Conservation (phyloP, 2,797 vertebrate genomes). For the Lates japonicus region DNA sequence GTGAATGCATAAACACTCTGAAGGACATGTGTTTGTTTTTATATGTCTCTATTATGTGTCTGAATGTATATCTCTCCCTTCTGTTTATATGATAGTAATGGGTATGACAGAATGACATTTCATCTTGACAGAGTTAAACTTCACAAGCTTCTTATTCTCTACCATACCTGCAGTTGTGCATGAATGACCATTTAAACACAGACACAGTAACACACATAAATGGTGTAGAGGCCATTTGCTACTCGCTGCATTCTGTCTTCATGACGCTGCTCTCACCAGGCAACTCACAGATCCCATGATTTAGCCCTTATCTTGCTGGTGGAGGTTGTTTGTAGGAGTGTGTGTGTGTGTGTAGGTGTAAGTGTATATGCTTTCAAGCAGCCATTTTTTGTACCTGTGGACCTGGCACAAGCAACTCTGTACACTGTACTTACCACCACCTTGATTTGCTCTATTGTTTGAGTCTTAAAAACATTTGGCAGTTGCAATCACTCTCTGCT, state of each 20-base stretch:
- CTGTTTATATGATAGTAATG: constrained; percentile 32
- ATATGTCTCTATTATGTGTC: constrained; percentile 31
- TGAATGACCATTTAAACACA: constrained; percentile 53
- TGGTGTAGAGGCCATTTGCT: constrained; percentile 68
- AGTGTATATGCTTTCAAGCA: constrained; percentile 23
- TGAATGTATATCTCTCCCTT: constrained; percentile 43
- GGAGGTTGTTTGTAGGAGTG: constrained; percentile 76
- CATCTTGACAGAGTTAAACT: constrained; percentile 18
- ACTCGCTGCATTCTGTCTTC: constrained; percentile 64
- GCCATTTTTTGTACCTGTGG: constrained; percentile 23
- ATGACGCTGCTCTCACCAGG: constrained; percentile 62
- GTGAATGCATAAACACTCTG: constrained; percentile 30
- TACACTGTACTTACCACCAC: constrained; percentile 22
- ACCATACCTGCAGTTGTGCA: constrained; percentile 41
- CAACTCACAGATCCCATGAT: constrained; percentile 73
- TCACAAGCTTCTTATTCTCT: constrained; percentile 34
- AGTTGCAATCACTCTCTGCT: constrained; percentile 59
- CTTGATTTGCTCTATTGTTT: constrained; percentile 73
- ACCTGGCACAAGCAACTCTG: constrained; percentile 18
- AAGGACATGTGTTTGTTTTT: constrained; percentile 48
- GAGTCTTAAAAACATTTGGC: constrained; percentile 58
- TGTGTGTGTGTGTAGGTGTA: constrained; percentile 18
- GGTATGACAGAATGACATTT: constrained; percentile 44
- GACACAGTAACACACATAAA: constrained; percentile 31
- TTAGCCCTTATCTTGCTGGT: constrained; percentile 70